Percentiles rank a stretch among this genome's conserved stretches.
These are phyloP conservation scores for Heliothis peltigera DNA, from an alignment of 2,888 invertebrate species.

Conservation along the genomic window DNA sequence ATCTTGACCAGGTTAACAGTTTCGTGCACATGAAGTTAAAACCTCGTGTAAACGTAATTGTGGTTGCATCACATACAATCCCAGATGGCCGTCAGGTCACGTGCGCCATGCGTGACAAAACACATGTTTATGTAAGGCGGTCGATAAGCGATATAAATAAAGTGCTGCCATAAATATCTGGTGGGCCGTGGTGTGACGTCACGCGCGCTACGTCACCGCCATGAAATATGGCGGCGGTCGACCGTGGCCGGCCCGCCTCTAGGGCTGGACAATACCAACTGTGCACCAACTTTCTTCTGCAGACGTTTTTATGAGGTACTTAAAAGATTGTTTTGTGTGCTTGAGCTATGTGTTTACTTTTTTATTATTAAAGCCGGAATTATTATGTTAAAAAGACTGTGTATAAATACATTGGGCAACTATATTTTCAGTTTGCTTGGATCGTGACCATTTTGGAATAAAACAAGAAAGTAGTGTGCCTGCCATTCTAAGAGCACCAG, in stretches of 20 bases:
- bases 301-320: slow-evolving; percentile 44
- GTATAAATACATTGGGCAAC: too few relatives aligned
- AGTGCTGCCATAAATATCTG: slow-evolving; percentile 56
- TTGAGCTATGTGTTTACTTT: slow-evolving; percentile 40
- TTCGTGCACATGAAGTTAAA: too few relatives aligned
- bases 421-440: too few relatives aligned
- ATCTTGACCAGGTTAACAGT: too few relatives aligned
- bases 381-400: neutral
- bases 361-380: slow-evolving; percentile 2
- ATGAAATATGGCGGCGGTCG: slow-evolving; percentile 59
- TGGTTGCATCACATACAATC: neutral
- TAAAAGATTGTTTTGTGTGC: slow-evolving; percentile 36
- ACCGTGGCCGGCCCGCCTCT: slow-evolving; percentile 28
- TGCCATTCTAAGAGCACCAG: too few relatives aligned
- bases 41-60: neutral
- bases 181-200: slow-evolving; percentile 50
- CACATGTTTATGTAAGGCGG: slow-evolving; percentile 55
- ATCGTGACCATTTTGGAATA: too few relatives aligned
- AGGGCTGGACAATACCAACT: slow-evolving; percentile 48
- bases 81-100: slow-evolving; percentile 14
- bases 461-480: too few relatives aligned
- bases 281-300: slow-evolving; percentile 20
- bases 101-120: slow-evolving; percentile 41
- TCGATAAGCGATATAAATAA: slow-evolving; percentile 60
- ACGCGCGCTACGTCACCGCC: slow-evolving; percentile 46